Base-by-base conservation (phyloP, 2,113 vertebrate genomes). In the Ahaetulla prasina region DNA sequence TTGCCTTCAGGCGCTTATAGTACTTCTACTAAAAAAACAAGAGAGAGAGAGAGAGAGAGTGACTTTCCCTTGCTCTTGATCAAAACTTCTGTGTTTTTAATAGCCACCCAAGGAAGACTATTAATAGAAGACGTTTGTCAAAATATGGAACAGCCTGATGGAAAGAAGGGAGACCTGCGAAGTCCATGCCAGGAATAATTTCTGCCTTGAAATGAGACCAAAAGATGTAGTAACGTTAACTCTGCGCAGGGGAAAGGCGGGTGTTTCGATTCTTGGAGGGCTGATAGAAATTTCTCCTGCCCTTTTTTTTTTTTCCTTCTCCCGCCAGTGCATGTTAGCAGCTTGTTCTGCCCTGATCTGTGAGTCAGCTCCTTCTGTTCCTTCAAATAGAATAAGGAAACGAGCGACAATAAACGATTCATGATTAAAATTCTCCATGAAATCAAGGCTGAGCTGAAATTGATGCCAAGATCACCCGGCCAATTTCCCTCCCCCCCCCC, bases 181-280 rank as follows among this genome's bases (percentile, higher is more conserved):
- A 92, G 95, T 92, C 92, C 90, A 92, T 89, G 94, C 93, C 94
- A 97, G 95, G 95, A 96, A 97, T 80, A 89, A 97, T 95, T 93
- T 96, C 95, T 91, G 85, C 84, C 91, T 93, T 0, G 1, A 95
- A 96, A 50, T 92, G 87, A 47, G 16, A 54, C 94, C 90, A 91
- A 89, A 94, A 96, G 93, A 94, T 1, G 3, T 54, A 88, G 93
- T 95, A 60, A 94, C 94, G 88, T 84, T 87, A 91, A 52, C 10
- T 89, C 10, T 89, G 84, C 50, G 88, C 94, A 92, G 94, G 95
- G 92, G 94, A 93, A 86, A 92, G 91, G 93, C 90, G 96, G 96
- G 95, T 89, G 92, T 91, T 50, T 84, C 60, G 30, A 74, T 92
- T 35, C 74, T 94, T 0, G 0, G 90, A 91, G 90, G 90, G 47